Evolutionary conservation across 2,797 vertebrate species (phyloP).

Genomic region (Thamnophis elegans): DNA sequence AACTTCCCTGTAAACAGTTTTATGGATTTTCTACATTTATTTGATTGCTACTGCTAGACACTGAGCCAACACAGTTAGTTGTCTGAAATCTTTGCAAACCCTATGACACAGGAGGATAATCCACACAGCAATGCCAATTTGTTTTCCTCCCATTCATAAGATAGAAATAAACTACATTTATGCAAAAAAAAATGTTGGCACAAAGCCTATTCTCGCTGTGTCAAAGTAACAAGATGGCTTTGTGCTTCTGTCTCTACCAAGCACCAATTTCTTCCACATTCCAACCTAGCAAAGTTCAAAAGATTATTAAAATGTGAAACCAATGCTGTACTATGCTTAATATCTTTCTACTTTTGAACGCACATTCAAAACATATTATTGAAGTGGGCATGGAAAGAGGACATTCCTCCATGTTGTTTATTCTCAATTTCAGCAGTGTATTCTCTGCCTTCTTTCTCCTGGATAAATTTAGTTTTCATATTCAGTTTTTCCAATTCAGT

Average conservation of each 20-base stretch:
- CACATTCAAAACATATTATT: neutral
- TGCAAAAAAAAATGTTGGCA: neutral
- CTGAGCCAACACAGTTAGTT: neutral
- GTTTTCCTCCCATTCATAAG: neutral
- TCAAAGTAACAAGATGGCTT: neutral
- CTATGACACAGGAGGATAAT: neutral
- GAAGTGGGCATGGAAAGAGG: neutral
- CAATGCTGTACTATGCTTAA: neutral
- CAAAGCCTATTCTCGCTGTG: neutral
- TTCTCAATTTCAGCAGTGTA: neutral
- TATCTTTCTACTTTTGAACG: neutral
- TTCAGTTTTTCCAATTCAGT: constrained; percentile 2
- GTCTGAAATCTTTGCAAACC: neutral
- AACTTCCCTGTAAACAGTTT: neutral
- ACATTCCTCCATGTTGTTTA: neutral
- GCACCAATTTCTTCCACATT: neutral
- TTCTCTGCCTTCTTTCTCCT: neutral
- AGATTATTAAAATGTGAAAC: neutral
- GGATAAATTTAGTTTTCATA: constrained; percentile 2
- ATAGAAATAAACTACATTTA: neutral
- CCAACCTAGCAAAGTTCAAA: neutral
- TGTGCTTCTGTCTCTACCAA: neutral
- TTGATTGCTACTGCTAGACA: neutral
- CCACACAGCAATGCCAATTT: neutral
- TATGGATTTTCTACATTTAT: neutral